Percentiles rank a stretch among this genome's conserved stretches.
These are phyloP conservation scores for Diplazon laetatorius DNA, from an alignment of 2,888 invertebrate species.

Conservation along the genomic window DNA sequence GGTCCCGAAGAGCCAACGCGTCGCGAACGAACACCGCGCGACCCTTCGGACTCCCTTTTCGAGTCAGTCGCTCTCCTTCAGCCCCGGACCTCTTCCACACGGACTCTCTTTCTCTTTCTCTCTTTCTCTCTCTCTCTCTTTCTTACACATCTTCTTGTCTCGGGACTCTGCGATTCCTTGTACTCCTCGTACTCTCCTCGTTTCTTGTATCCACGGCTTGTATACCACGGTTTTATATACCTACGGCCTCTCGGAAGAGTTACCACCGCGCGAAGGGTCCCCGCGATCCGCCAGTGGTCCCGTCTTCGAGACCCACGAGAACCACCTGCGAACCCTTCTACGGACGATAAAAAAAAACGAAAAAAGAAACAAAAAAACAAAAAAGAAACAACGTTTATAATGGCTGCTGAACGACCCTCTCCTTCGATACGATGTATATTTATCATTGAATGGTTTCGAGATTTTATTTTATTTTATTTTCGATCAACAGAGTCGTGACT, in stretches of 20 bases:
- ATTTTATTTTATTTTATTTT: slow-evolving; percentile 26
- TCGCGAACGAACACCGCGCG: slow-evolving; percentile 26
- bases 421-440: slow-evolving; percentile 48
- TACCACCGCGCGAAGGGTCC: slow-evolving; percentile 49
- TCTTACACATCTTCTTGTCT: slow-evolving; percentile 52
- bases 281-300: slow-evolving; percentile 44
- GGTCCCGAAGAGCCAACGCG: slow-evolving; percentile 15
- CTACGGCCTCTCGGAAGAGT: slow-evolving; percentile 49
- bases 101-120: slow-evolving; percentile 21
- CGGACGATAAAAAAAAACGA: slow-evolving; percentile 30
- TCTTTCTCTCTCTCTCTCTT: too few relatives aligned
- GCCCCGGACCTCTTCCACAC: slow-evolving; percentile 10
- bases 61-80: slow-evolving; percentile 44
- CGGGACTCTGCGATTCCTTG: slow-evolving; percentile 44
- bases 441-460: slow-evolving; percentile 18
- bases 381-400: slow-evolving; percentile 40
- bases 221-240: slow-evolving; percentile 35
- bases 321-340: slow-evolving; percentile 61
- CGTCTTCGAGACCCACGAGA: slow-evolving; percentile 14
- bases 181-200: slow-evolving; percentile 45
- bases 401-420: slow-evolving; percentile 55
- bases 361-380: too few relatives aligned
- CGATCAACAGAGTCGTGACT: slow-evolving; percentile 45
- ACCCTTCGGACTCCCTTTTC: slow-evolving; percentile 26
- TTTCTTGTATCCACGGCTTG: slow-evolving; percentile 51